Conservation (phyloP, 2,113 vertebrate species). For the Acrocephalus kingi region DNA sequence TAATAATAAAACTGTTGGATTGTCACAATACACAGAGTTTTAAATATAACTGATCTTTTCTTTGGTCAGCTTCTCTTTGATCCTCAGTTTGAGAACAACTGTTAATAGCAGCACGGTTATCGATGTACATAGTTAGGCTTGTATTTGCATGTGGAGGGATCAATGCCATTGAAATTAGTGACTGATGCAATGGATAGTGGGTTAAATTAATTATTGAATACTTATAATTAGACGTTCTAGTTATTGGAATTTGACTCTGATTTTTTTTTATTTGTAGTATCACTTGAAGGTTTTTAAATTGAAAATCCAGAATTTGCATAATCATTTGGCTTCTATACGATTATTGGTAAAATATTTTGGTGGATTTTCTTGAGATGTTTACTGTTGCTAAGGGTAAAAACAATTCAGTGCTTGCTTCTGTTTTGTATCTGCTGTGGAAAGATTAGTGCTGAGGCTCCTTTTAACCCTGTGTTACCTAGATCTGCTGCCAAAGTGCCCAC, state of each 20-base stretch:
- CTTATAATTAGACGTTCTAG: background rate
- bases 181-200: background rate
- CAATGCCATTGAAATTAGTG: background rate
- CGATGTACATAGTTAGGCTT: background rate
- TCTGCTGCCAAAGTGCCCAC: background rate
- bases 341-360: background rate
- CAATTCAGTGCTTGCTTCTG: background rate
- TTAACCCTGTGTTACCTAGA: background rate
- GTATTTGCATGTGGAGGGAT: background rate
- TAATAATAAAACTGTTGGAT: background rate
- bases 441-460: background rate
- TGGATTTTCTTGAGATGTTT: background rate
- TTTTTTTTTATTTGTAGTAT: background rate
- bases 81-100: background rate
- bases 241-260: background rate
- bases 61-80: background rate
- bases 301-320: background rate
- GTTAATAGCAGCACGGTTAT: background rate
- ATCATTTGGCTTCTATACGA: background rate
- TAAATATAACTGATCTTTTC: background rate
- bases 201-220: background rate
- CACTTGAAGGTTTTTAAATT: background rate
- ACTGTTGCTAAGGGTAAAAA: background rate
- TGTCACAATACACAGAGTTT: background rate
- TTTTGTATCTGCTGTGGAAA: background rate